Evolutionary conservation across 2,888 invertebrate species (phyloP).

Genomic region (Petrolisthes cinctipes): DNA sequence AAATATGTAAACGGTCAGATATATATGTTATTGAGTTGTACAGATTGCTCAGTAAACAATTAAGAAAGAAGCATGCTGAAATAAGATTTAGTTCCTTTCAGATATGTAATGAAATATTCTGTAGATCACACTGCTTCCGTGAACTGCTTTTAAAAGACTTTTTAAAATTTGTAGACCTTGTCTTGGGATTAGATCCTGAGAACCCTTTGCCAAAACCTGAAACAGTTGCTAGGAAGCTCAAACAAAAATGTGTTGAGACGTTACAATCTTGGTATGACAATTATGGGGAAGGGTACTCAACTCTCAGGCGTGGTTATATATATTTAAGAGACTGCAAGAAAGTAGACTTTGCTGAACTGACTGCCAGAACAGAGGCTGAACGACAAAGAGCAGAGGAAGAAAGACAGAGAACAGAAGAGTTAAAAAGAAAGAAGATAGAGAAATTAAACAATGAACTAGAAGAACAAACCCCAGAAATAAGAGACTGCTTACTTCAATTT

Average conservation of each 20-base stretch:
- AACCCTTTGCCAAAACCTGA: constrained; percentile 73
- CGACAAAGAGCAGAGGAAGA: constrained; percentile 68
- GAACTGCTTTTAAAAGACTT: constrained; percentile 71
- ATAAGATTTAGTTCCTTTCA: constrained; percentile 73
- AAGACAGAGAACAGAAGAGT: constrained; percentile 67
- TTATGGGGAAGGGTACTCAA: constrained; percentile 72
- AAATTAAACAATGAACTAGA: constrained; percentile 68
- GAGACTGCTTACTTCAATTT: constrained; percentile 69
- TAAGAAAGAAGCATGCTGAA: constrained; percentile 73
- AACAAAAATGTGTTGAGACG: constrained; percentile 70
- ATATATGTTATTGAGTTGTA: constrained; percentile 66
- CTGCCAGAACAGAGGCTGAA: constrained; percentile 69
- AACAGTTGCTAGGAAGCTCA: constrained; percentile 71
- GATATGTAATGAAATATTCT: constrained; percentile 73
- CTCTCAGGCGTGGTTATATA: constrained; percentile 71
- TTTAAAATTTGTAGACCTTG: constrained; percentile 47
- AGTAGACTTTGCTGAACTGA: constrained; percentile 70
- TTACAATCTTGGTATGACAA: constrained; percentile 73
- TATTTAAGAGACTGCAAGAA: constrained; percentile 71
- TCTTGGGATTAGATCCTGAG: constrained; percentile 68
- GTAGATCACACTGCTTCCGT: constrained; percentile 73
- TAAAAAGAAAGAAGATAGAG: constrained; percentile 68
- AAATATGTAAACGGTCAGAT: constrained; percentile 60
- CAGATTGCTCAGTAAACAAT: constrained; percentile 70
- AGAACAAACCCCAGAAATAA: constrained; percentile 68